Base-by-base conservation (phyloP, 2,888 invertebrate species). In the Pristionchus arcanus region DNA sequence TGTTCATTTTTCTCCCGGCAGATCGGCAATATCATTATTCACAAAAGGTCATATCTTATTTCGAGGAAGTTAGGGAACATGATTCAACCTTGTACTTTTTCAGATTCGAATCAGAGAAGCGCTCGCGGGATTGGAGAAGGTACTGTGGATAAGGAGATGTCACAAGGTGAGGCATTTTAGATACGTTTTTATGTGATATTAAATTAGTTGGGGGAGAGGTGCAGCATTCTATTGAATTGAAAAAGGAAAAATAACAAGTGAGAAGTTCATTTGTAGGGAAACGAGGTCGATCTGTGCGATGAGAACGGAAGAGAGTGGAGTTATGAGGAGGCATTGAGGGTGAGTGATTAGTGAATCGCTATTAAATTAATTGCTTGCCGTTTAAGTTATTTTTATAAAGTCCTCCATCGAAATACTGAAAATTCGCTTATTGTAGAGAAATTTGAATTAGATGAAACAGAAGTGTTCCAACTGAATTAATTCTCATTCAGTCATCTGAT, bases 281-380 rank as follows among this genome's bases (percentile, higher is more conserved):
- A 9, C 11, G 81, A 49, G 49, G 81, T 28, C 81, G 59, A 34
- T 37, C 28, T 55, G 34, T 85, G 84, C 37, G 84, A 85, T 59
- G 84, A 55, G 21, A 55, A 59, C 31, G 59, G 84, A 34, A 21
- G 59, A 21, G 21, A 85, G 59, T 85, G 84, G 84, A 55, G 34
- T 37, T 85, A 85, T 34, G 84, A 85, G 28, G 84, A 85, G n/a
- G 55, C 84, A 21, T 31, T 85, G 55, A 34, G 59, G 84, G 84
- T 68, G 1, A 9, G 34, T 42, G 25, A 3, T 68, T 28, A 16
- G n/a, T 68, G 49, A 25, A 7, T 77, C 1, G 21, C 31, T 81
- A 42, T 31, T 11, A 19, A 74, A 37, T 81, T 34, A 42, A 3
- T 34, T 1, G 31, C 31, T 34, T 2, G 7, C 49, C 28, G 25